Evolutionary conservation across 1,140 invertebrate species (phyloP), one percentile per base, ranked within the genome.

Genomic region (Linepithema humile): DNA sequence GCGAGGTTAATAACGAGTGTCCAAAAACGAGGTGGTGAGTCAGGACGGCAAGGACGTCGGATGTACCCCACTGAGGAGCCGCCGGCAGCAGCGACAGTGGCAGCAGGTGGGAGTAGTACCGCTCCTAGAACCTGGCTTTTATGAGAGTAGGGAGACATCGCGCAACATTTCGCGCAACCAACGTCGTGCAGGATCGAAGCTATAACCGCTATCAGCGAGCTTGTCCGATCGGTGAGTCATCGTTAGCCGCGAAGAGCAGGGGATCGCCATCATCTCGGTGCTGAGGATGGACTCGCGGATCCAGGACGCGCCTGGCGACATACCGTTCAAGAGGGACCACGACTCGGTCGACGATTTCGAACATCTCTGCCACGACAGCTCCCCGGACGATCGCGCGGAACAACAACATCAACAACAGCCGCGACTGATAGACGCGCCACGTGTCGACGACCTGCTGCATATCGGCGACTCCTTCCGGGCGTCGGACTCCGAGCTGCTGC

Each of bases 331-430:
- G 89, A 94, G 96, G 48, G 96, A 96, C 67, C 95, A 96, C 88
- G 96, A 97, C 88, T 96, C 96, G 5, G 94, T 96, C 53, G 96
- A 97, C 88, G 96, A 97, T 91, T 97, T 97, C 91, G 96, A 97
- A 90, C 96, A 97, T 91, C 93, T 97, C 73, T 96, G 95, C 62
- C 95, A 95, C 84, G 95, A 95, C 62, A 87, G 88, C 20, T 92
- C 91, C 10, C 91, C 92, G 6, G 85, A 89, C 40, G 87, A 91
- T 1, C 57, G 12, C 43, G 17, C 72, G 43, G 73, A 83, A 20
- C 72, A 80, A 53, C 32, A 53, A 6, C 50, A 40, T 35, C 59
- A 43, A 12, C n/a, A 83, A 15, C 88, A 83, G 20, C 20, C 59
- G 2, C 75, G 35, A 15, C 17, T 78, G 73, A 84, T 84, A 64